A percentile compares a stretch with the other conserved stretches of the same genome.
phyloP scores from a whole-genome alignment of 2,113 vertebrate species.

The Alectura lathami region DNA sequence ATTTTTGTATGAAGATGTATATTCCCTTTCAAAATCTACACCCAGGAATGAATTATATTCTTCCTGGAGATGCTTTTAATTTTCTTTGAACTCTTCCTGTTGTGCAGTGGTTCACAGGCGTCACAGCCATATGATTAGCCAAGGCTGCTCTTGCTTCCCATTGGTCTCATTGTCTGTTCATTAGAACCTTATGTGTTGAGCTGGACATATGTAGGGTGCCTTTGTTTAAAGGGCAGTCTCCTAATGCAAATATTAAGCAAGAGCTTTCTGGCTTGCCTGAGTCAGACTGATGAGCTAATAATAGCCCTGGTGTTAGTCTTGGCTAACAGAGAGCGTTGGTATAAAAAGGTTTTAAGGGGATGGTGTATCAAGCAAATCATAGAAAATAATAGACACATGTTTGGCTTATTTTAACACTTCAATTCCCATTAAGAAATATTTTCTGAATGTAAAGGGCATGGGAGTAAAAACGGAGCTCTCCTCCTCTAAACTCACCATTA shows the following conservation, averaged over 20 bases:
- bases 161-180: slow-evolving; percentile 78
- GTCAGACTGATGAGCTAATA: slow-evolving; percentile 58
- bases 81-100: slow-evolving; percentile 40
- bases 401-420: slow-evolving; percentile 70
- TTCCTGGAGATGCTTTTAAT: slow-evolving; percentile 64
- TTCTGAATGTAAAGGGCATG: not conserved
- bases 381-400: not conserved
- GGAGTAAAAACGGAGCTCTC: slow-evolving; percentile 14
- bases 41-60: slow-evolving; percentile 34
- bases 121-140: slow-evolving; percentile 61
- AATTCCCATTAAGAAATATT: slow-evolving; percentile 30
- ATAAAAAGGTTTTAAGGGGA: slow-evolving; percentile 17
- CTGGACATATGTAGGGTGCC: slow-evolving; percentile 53
- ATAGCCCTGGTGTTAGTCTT: slow-evolving; percentile 56
- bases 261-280: slow-evolving; percentile 42
- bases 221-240: slow-evolving; percentile 76
- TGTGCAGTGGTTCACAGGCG: slow-evolving; percentile 41
- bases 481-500: not conserved
- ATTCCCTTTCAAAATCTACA: slow-evolving; percentile 2
- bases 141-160: slow-evolving; percentile 60
- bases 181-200: slow-evolving; percentile 71
- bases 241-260: slow-evolving; percentile 75
- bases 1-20: not conserved
- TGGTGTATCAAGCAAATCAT: slow-evolving; percentile 15
- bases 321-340: slow-evolving; percentile 17